Evolutionary conservation across 2,797 vertebrate species (phyloP), one percentile per base, ranked within the genome.

Genomic region (Microctenopoma lineatum): DNA sequence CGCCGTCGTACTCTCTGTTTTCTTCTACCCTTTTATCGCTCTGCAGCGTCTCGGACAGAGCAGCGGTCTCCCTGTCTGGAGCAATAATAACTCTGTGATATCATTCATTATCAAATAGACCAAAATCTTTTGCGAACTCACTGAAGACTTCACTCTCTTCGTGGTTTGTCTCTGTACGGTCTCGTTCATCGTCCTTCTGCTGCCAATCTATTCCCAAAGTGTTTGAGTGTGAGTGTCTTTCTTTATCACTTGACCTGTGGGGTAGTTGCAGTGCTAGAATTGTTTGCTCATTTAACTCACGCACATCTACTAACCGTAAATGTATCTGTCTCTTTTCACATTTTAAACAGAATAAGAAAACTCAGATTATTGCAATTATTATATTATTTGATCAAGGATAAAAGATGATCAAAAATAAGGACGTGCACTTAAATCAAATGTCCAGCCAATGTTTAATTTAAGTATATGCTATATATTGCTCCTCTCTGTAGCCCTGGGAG

Each of bases 81-180:
- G 73, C 53, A 73, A 79, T 79, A 69, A 75, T 70, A 66, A 56
- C 63, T 77, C 71, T 83, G 82, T 85, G 76, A 83, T 87, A 79
- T 76, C 58, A 60, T 82, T 86, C 69, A 83, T 86, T 81, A 85
- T 86, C 75, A 86, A 84, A 75, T 47, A 72, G 77, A 81, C 58
- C 57, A 53, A 79, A 85, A 70, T 70, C 74, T 64, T 59, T 52
- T 14, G 65, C 62, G 68, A 77, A 72, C 75, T 75, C 63, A 48
- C 41, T 29, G 5, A 59, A 61, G 77, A 38, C 48, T 38, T 59
- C 16, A 25, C 59, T 42, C 45, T 54, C 70, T 73, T 48, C 26
- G 29, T 41, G 66, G 27, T 32, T 38, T 53, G 18, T 32, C 44
- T 80, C 65, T n/a, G 48, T 7, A 11, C 69, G 36, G 61, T 71